Percentiles rank a stretch among this genome's conserved stretches.
Evolutionary conservation across 2,888 invertebrate genomes (phyloP).

Genomic region (Aplocera efformata): DNA sequence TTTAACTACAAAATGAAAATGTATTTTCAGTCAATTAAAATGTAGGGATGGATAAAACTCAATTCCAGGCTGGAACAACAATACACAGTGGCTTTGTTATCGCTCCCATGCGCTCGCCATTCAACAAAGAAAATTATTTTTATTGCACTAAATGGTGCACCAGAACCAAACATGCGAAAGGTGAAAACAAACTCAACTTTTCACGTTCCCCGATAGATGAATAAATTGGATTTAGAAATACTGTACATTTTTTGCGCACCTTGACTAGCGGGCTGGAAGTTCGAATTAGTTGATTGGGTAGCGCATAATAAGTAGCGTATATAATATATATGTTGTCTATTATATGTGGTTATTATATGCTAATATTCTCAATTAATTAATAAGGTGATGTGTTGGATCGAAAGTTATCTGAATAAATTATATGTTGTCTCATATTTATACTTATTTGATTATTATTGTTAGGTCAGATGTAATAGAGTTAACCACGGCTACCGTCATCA

Average conservation of each 20-base stretch:
- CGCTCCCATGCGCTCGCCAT: conserved; percentile 49
- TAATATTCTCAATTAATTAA: too few relatives aligned
- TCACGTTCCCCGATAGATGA: conserved; percentile 30
- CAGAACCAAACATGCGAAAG: conserved; percentile 36
- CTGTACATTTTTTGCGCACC: conserved; percentile 19
- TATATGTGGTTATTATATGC: too few relatives aligned
- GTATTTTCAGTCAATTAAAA: conserved; percentile 44
- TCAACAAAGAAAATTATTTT: conserved; percentile 76
- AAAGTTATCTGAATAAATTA: too few relatives aligned
- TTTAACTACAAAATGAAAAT: conserved; percentile 1
- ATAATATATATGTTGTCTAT: too few relatives aligned
- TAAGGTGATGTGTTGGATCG: too few relatives aligned
- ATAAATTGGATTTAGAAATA: conserved; percentile 26
- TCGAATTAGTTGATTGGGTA: too few relatives aligned
- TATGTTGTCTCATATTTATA: too few relatives aligned
- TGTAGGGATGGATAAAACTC: conserved; percentile 39
- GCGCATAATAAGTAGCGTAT: too few relatives aligned
- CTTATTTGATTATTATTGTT: too few relatives aligned
- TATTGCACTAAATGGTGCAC: conserved; percentile 72
- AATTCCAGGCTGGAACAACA: conserved; percentile 57
- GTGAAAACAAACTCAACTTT: conserved; percentile 41
- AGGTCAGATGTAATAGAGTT: background rate
- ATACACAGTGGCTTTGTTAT: conserved; percentile 54
- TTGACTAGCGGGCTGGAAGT: conserved; percentile 7
- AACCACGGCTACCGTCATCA: too few relatives aligned